Evolutionary conservation across 2,113 vertebrate genomes (phyloP).

Genomic region (Cichladusa arquata): DNA sequence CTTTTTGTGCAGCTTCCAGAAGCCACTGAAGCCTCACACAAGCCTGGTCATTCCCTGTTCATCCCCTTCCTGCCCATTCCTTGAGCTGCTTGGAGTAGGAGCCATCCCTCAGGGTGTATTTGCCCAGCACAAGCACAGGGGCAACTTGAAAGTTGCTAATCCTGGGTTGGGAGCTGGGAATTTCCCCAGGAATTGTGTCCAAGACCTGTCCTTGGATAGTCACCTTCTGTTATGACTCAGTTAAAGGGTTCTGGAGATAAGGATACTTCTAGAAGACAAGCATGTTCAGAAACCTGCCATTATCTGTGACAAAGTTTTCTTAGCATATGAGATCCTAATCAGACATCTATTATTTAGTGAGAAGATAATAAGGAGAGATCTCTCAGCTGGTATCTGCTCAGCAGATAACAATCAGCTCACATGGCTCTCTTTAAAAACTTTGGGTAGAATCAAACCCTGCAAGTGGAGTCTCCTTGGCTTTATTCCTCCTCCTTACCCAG

Average conservation of each 20-base stretch:
- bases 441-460: neutral
- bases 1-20: neutral
- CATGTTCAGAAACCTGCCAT: conserved; percentile 9
- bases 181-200: neutral
- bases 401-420: conserved; percentile 13
- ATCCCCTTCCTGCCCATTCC: neutral
- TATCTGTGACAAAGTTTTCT: neutral
- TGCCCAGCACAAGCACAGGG: neutral
- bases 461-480: neutral
- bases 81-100: neutral
- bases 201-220: neutral
- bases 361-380: neutral
- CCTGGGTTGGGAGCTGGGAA: neutral
- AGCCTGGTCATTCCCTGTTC: neutral
- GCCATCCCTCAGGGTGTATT: neutral
- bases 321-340: neutral
- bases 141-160: neutral
- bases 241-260: neutral
- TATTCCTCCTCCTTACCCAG: neutral
- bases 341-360: conserved; percentile 12
- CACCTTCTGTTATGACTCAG: neutral
- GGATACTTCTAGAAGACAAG: neutral
- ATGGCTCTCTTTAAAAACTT: neutral
- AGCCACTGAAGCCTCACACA: neutral
- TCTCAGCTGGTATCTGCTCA: neutral